Evolutionary conservation across 1,140 invertebrate species (phyloP).

Genomic region (Ectropis grisescens): DNA sequence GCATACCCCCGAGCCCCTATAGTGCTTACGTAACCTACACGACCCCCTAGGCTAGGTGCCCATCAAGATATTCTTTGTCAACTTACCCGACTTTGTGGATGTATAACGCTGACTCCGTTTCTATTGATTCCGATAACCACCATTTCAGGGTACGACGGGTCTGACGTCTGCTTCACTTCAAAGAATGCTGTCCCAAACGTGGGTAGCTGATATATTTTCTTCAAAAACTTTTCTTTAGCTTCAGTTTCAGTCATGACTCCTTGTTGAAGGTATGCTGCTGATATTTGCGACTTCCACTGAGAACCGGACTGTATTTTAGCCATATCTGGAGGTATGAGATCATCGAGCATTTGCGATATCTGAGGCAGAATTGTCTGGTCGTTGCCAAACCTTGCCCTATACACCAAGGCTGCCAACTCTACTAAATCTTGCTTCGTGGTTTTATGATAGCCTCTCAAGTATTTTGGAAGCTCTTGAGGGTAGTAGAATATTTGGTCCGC

Average conservation of each 20-base stretch:
- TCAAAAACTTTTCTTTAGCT: slow-evolving; percentile 88
- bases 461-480: slow-evolving; percentile 95
- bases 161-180: slow-evolving; percentile 91
- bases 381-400: slow-evolving; percentile 82
- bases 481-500: slow-evolving; percentile 96
- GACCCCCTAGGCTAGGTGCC: too few relatives aligned
- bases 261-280: slow-evolving; percentile 75
- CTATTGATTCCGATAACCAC: slow-evolving; percentile 93
- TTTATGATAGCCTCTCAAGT: slow-evolving; percentile 90
- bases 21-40: too few relatives aligned
- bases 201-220: slow-evolving; percentile 84
- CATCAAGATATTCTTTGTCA: background rate
- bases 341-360: slow-evolving; percentile 77
- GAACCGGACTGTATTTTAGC: slow-evolving; percentile 78
- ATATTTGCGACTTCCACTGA: slow-evolving; percentile 89
- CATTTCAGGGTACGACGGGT: slow-evolving; percentile 86
- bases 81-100: slow-evolving; percentile 85
- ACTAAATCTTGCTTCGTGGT: slow-evolving; percentile 84
- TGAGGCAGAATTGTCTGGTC: slow-evolving; percentile 74
- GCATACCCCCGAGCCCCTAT: too few relatives aligned
- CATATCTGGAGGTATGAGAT: slow-evolving; percentile 86
- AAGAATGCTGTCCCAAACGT: slow-evolving; percentile 98
- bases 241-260: slow-evolving; percentile 73
- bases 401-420: slow-evolving; percentile 84
- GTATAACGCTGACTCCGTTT: slow-evolving; percentile 89